These are phyloP conservation scores for Tinea semifulvella DNA, from an alignment of 2,888 invertebrate species.

Conservation along the genomic window DNA sequence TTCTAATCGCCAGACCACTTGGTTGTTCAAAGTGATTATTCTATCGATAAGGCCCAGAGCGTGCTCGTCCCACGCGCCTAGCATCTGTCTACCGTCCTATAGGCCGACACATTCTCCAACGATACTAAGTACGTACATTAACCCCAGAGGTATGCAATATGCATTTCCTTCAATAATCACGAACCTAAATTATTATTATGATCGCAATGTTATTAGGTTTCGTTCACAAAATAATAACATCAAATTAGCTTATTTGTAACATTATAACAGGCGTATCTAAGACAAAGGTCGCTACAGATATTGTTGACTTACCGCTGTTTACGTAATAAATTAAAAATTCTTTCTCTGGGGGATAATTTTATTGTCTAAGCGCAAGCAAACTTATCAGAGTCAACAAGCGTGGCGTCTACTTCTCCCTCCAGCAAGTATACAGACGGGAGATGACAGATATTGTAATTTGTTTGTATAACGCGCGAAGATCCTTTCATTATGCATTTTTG, in stretches of 20 bases:
- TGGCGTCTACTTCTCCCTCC: constrained; percentile 11
- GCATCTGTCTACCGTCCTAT: constrained; percentile 3
- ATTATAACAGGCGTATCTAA: background rate
- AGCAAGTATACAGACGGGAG: constrained; percentile 17
- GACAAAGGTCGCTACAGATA: constrained; percentile 9
- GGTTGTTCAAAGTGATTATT: constrained; percentile 64
- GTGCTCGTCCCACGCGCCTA: constrained; percentile 47
- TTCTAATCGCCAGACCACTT: constrained; percentile 55
- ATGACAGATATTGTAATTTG: constrained; percentile 46
- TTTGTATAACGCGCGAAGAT: constrained; percentile 43
- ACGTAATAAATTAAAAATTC: constrained; percentile 13
- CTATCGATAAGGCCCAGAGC: constrained; percentile 49
- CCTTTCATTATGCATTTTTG: constrained; percentile 56
- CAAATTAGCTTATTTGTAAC: background rate
- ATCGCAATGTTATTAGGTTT: background rate
- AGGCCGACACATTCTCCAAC: background rate
- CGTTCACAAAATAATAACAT: background rate
- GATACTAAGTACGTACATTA: constrained; percentile 1
- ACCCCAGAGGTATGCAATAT: constrained; percentile 4
- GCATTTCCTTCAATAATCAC: constrained; percentile 10
- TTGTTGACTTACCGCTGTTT: constrained; percentile 7
- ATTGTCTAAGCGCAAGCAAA: constrained; percentile 12
- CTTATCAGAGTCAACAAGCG: constrained; percentile 12
- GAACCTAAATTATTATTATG: constrained; percentile 5
- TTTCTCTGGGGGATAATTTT: constrained; percentile 13